Base-by-base conservation (phyloP, 64 coral and sea anemone genomes). In the Stylophora pistillata region DNA sequence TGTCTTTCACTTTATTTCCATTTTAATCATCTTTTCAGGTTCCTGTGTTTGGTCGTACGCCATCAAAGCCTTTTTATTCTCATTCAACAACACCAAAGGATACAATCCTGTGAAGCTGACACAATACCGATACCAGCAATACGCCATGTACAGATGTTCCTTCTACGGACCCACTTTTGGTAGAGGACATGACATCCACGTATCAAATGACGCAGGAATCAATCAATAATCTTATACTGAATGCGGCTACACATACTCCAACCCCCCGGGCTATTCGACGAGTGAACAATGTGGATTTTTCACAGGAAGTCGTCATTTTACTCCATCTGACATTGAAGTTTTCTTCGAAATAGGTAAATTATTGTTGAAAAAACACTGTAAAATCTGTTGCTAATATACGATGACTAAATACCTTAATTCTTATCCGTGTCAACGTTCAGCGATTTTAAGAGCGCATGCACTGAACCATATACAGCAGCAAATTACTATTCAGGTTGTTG, bases 41-140 rank as follows among this genome's bases (percentile, higher is more conserved):
- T 29, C n/a, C 25, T 21, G 58, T 31, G 23, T 3, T 61, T 83
- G 30, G 18, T 13, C 58, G 2, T 65, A n/a, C 31, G 41, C 82
- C 82, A 64, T 25, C 21, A 85, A 63, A 85, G 5, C 15, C 6
- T 85, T 85, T n/a, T 63, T 85, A 31, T 85, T 41, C 64, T 85
- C 82, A 10, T 41, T 85, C 32, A 70, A 72, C 63, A 85, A 72
- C 34, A 14, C 14, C 9, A 41, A 25, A 69, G 64, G 82, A 47
- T 56, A 71, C 53, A 71, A 47, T 72, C 82, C 82, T 2, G 63
- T 85, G 17, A 85, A 85, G 82, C 34, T 85, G 21, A 47, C 63
- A 20, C 12, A 54, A 23, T 14, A 10, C 1, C 82, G 23, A 53
- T 15, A 85, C 13, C 29, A 54, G 17, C 82, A 71, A 66, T 53